phyloP scores from a whole-genome alignment of 2,888 invertebrate genomes.

The Hirtodrosophila alboralis region DNA sequence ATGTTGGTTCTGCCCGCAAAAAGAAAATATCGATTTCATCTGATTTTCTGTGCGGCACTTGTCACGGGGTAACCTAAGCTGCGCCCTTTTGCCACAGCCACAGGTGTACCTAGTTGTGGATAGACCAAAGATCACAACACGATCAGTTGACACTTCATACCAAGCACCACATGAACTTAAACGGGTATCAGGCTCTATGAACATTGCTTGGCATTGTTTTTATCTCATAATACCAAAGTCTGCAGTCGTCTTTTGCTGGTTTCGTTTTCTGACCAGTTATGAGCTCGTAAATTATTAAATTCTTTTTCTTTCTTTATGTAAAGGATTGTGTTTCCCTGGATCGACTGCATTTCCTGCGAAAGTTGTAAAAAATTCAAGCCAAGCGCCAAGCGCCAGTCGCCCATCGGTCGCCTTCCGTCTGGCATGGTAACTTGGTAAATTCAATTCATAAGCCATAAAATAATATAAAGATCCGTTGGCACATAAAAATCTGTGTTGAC shows the following conservation, averaged over 20 bases:
- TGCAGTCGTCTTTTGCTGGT: conserved; percentile 31
- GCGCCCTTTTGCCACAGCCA: conserved; percentile 27
- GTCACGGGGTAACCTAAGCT: conserved; percentile 51
- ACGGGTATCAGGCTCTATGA: conserved; percentile 42
- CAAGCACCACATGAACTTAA: conserved; percentile 28
- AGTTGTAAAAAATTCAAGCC: conserved; percentile 63
- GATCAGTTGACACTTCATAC: conserved; percentile 57
- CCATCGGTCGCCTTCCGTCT: conserved; percentile 19
- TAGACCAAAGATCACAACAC: conserved; percentile 1
- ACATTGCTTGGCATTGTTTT: conserved; percentile 44
- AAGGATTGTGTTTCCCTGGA: conserved; percentile 65
- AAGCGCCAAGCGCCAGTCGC: conserved; percentile 24
- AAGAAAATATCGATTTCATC: conserved; percentile 70
- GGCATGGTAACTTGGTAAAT: conserved; percentile 42
- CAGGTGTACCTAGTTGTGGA: conserved; percentile 24
- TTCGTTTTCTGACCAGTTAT: conserved; percentile 66
- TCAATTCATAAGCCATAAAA: conserved; percentile 50
- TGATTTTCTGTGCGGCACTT: conserved; percentile 50
- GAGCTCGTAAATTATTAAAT: conserved; percentile 73
- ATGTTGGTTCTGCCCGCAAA: conserved; percentile 22
- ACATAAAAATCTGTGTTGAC: conserved; percentile 74
- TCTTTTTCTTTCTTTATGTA: conserved; percentile 50
- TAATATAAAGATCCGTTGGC: conserved; percentile 61
- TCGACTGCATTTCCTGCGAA: conserved; percentile 70
- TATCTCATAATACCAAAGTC: conserved; percentile 23